Percentiles rank a stretch among this genome's conserved stretches.
phyloP scores from a whole-genome alignment of 2,888 invertebrate species.

The Plagodis dolabraria region DNA sequence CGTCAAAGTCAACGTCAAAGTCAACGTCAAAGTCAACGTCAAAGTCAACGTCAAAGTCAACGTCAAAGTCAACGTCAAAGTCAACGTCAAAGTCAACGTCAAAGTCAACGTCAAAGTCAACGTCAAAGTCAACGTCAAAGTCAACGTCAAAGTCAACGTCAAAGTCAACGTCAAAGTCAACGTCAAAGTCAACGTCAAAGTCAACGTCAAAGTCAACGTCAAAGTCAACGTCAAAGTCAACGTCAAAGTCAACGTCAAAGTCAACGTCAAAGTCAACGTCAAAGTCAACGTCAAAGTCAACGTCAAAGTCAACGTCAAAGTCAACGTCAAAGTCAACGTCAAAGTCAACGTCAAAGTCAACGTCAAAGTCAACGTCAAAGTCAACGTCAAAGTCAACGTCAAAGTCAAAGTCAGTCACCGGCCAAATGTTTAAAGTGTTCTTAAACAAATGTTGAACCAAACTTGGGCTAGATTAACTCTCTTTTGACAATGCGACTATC shows the following conservation, averaged over 20 bases:
- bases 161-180: conserved; percentile 6
- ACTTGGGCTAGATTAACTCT: no score
- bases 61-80: conserved; percentile 4
- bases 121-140: conserved; percentile 4
- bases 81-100: conserved; percentile 5
- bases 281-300: conserved; percentile 6
- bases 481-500: no score
- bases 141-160: conserved; percentile 6
- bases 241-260: conserved; percentile 4
- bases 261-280: conserved; percentile 6
- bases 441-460: no score
- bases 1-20: conserved; percentile 5
- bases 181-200: conserved; percentile 4
- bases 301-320: conserved; percentile 4
- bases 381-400: conserved; percentile 5
- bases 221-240: conserved; percentile 5
- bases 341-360: conserved; percentile 5
- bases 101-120: conserved; percentile 5
- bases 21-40: conserved; percentile 6
- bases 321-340: conserved; percentile 5
- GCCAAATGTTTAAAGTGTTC: no score
- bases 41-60: conserved; percentile 6
- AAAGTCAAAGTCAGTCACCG: no score
- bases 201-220: conserved; percentile 5
- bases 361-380: conserved; percentile 4